Evolutionary conservation across 2,113 vertebrate species (phyloP).

Genomic region (Tachuris rubrigastra): DNA sequence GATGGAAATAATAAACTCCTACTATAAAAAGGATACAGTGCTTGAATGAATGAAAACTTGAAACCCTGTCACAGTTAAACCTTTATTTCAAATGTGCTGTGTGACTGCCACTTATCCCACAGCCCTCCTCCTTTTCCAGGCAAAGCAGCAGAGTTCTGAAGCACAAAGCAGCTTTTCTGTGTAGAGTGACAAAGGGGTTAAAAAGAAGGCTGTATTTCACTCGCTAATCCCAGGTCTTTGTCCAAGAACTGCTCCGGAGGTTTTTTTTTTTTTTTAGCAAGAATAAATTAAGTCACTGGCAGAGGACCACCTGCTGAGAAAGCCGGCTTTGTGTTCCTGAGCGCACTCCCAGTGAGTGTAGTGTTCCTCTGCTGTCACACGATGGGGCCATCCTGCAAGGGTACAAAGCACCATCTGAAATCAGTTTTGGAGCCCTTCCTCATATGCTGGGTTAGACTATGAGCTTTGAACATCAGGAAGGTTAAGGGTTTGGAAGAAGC

Average conservation of each 20-base stretch:
- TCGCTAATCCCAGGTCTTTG: slow-evolving; percentile 43
- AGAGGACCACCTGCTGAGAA: slow-evolving; percentile 47
- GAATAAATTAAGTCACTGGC: slow-evolving; percentile 52
- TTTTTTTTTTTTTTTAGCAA: neutral
- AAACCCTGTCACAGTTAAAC: slow-evolving; percentile 1
- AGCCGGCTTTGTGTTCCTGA: neutral
- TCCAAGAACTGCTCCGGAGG: neutral
- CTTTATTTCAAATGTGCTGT: neutral
- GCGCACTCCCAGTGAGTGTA: neutral
- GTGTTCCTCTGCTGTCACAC: neutral
- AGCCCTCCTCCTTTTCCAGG: neutral
- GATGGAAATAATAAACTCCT: neutral
- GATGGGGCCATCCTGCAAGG: slow-evolving; percentile 54
- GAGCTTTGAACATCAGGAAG: neutral
- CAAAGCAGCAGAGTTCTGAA: neutral
- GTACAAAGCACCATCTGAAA: neutral
- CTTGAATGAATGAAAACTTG: neutral
- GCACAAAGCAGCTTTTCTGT: neutral
- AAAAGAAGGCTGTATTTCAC: slow-evolving; percentile 23
- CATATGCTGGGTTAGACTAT: accelerated
- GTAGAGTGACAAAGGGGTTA: slow-evolving; percentile 10
- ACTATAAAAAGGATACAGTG: neutral
- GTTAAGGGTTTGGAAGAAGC: neutral
- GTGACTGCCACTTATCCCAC: neutral
- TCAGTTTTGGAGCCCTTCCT: neutral